Conservation (phyloP, 1,140 invertebrate species). For the Drosophila lacertosa region DNA sequence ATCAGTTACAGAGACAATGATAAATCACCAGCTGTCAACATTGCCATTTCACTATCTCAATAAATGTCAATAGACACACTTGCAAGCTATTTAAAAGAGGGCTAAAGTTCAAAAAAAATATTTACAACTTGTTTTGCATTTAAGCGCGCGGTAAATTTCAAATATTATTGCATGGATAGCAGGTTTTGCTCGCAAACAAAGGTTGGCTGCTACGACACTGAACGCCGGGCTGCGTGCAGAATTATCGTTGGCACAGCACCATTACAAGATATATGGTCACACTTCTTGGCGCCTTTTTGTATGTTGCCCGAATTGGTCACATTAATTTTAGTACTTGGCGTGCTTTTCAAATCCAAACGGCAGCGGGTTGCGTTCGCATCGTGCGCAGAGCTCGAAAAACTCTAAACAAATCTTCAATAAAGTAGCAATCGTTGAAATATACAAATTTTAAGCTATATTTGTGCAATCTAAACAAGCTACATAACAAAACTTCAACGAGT, state of each 20-base stretch:
- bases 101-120: slow-evolving; percentile 12
- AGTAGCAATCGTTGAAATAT: slow-evolving; percentile 39
- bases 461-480: slow-evolving; percentile 27
- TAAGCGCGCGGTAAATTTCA: background rate
- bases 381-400: slow-evolving; percentile 37
- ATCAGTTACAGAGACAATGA: slow-evolving; percentile 47
- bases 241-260: too few species aligned
- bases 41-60: background rate
- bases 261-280: too few species aligned
- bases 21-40: slow-evolving; percentile 2
- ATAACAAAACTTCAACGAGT: slow-evolving; percentile 3
- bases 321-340: slow-evolving; percentile 32
- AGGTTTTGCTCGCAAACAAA: background rate
- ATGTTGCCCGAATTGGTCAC: slow-evolving; percentile 11
- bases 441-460: slow-evolving; percentile 37
- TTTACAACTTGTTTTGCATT: background rate
- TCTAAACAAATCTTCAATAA: slow-evolving; percentile 27
- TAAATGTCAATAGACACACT: slow-evolving; percentile 1
- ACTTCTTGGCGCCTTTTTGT: background rate
- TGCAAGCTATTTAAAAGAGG: slow-evolving; percentile 17
- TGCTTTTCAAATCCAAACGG: slow-evolving; percentile 65
- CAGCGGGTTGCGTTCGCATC: slow-evolving; percentile 51
- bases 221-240: background rate
- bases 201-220: slow-evolving; percentile 1
- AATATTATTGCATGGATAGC: background rate